Conservation (phyloP, 2,797 vertebrate genomes). For the Chaenodraco wilsoni region DNA sequence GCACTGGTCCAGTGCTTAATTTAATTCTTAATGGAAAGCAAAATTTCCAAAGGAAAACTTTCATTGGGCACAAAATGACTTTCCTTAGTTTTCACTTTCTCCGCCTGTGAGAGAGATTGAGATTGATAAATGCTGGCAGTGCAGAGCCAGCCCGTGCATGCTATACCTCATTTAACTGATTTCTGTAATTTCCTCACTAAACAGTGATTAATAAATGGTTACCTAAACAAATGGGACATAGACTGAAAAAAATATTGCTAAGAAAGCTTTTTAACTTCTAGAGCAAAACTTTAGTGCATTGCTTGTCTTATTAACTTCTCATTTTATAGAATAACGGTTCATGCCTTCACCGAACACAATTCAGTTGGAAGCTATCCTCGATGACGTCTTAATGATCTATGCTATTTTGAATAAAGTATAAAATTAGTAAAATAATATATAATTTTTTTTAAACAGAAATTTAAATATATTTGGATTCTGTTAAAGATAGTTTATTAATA, state of each 20-base stretch:
- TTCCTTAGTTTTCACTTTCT: conserved; percentile 81
- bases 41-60: conserved; percentile 85
- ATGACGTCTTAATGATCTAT: not conserved
- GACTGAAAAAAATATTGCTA: conserved; percentile 13
- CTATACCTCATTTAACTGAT: conserved; percentile 73
- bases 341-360: not conserved
- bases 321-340: conserved; percentile 10
- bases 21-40: conserved; percentile 83
- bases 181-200: conserved; percentile 77
- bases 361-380: too few relatives aligned
- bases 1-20: conserved; percentile 81
- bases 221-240: conserved; percentile 60
- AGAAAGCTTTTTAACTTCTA: conserved; percentile 34
- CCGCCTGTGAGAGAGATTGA: conserved; percentile 72
- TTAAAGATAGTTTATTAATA: not conserved
- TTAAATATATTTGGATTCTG: not conserved
- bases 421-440: not conserved
- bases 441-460: not conserved
- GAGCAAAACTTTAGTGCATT: conserved; percentile 13
- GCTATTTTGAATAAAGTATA: not conserved
- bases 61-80: conserved; percentile 83
- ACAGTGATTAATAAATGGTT: conserved; percentile 76
- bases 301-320: conserved; percentile 1
- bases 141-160: conserved; percentile 74
- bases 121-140: conserved; percentile 82